phyloP scores from a whole-genome alignment of 2,888 invertebrate genomes.

The Hylaea fasciaria region DNA sequence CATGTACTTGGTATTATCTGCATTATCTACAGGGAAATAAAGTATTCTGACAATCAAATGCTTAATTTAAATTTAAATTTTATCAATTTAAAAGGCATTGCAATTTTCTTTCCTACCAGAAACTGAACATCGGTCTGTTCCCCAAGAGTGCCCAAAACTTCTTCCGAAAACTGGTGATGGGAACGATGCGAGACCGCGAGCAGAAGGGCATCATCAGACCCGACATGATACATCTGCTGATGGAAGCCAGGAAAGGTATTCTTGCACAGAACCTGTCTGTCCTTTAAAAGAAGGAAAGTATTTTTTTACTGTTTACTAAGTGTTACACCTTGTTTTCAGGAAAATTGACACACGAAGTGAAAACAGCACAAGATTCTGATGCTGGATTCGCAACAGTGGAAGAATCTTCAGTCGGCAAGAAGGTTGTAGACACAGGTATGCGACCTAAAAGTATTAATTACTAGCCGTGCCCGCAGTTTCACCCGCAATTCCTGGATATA shows the following conservation, averaged over 20 bases:
- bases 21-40: too few species aligned
- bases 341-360: slow-evolving; percentile 53
- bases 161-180: slow-evolving; percentile 62
- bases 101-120: slow-evolving; percentile 38
- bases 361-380: slow-evolving; percentile 46
- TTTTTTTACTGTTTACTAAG: background rate
- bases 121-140: slow-evolving; percentile 49
- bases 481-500: too few species aligned
- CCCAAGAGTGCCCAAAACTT: slow-evolving; percentile 48
- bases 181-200: slow-evolving; percentile 69
- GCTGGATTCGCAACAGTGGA: slow-evolving; percentile 71
- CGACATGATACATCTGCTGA: slow-evolving; percentile 83
- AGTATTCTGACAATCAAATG: too few species aligned
- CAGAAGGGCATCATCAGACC: slow-evolving; percentile 66
- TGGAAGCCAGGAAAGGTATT: slow-evolving; percentile 80
- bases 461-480: background rate
- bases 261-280: background rate
- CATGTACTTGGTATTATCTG: too few species aligned
- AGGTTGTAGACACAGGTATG: slow-evolving; percentile 50
- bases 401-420: slow-evolving; percentile 64
- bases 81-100: too few species aligned
- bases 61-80: too few species aligned
- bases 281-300: too few species aligned
- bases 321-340: slow-evolving; percentile 24
- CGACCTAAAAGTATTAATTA: slow-evolving; percentile 1